Evolutionary conservation across 1,140 invertebrate species (phyloP), one percentile per base, ranked within the genome.

Genomic region (Papilio dardanus): DNA sequence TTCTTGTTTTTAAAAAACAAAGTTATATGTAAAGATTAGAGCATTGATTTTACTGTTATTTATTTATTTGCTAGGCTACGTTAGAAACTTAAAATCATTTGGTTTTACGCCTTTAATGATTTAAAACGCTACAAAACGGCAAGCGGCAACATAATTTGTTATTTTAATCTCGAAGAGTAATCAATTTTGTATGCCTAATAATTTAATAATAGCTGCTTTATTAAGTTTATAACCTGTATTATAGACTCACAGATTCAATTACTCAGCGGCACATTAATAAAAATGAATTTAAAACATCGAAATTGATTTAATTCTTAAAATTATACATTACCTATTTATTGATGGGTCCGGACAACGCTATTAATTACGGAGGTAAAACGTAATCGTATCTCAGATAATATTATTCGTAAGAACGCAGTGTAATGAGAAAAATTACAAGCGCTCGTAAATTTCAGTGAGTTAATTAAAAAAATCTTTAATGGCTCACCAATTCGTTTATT

Each of bases 401-500:
- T 79, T 73, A 71, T 54, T 46, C 50, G 71, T 58, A 54, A 37
- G 31, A 58, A 58, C 66, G 40, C 3, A 54, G n/a, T 50, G 46
- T 75, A 76, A 81, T 79, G 67, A 82, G 79, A 84, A 85, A 81
- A 82, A 83, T 87, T 81, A 83, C 78, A 81, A 76, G 79, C 77
- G 74, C 76, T 76, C 77, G 85, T 86, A 88, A 85, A 85, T 87
- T 79, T 82, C 83, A 78, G 75, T 84, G 81, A 84, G 84, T 86
- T 87, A 85, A 88, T 88, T 88, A 86, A 88, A 86, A 69, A 88
- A 86, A 74, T 76, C 35, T 82, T 79, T 86, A 84, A 87, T 86
- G 83, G 81, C 82, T 83, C 74, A 86, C 77, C 75, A 78, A 87
- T 86, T 77, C 82, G 80, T 83, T 82, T 77, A 79, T 76, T 79